Evolutionary conservation across 37 sponge, comb jelly and placozoan species (phyloP).

Genomic region (Oscarella lobularis): DNA sequence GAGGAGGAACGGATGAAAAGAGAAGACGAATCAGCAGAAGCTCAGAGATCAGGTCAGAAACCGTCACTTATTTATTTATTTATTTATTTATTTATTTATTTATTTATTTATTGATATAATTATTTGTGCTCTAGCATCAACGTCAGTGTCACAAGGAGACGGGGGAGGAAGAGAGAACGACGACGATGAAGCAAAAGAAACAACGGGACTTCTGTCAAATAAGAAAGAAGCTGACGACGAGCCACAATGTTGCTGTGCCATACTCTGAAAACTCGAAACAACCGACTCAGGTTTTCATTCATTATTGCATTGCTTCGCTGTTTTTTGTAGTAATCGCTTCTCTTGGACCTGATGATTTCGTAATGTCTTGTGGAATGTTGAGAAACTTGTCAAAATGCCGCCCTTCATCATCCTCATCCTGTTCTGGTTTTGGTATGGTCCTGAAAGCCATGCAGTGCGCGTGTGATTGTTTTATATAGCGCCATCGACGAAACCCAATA

Average conservation of each 20-base stretch:
- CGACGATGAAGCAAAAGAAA: not conserved
- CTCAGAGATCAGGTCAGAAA: no score
- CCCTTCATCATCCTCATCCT: no score
- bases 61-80: no score
- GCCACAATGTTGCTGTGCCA: not conserved
- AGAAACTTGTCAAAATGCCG: no score
- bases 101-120: no score
- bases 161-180: not conserved
- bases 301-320: not conserved
- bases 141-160: no score
- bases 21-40: no score
- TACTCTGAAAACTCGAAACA: not conserved
- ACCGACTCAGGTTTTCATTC: not conserved
- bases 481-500: slow-evolving; percentile 55
- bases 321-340: no score
- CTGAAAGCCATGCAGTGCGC: slow-evolving; percentile 73
- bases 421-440: not conserved
- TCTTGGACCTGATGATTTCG: no score
- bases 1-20: not conserved
- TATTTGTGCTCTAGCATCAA: no score
- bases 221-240: not conserved
- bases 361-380: no score
- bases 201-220: not conserved
- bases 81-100: no score
- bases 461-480: slow-evolving; percentile 43